Percentiles rank a stretch among this genome's conserved stretches.
Evolutionary conservation across 2,888 invertebrate species (phyloP).

Genomic region (Chaetogeoica ovagalla): DNA sequence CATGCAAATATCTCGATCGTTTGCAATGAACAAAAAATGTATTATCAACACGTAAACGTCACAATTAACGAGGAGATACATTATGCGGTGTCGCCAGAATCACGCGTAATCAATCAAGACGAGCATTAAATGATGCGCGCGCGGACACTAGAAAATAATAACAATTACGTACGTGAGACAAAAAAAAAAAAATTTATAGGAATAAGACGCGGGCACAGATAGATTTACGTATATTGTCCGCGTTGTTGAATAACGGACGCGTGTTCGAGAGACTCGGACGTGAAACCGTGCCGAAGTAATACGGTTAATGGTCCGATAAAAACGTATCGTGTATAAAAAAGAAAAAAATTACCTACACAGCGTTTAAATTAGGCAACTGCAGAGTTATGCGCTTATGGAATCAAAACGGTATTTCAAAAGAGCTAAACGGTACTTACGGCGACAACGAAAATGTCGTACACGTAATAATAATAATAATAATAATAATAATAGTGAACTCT

Average conservation of each 20-base stretch:
- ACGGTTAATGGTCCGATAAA: slow-evolving; percentile 15
- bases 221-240: neutral
- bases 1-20: slow-evolving; percentile 4
- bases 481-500: too few relatives aligned
- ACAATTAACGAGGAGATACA: slow-evolving; percentile 8
- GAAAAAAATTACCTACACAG: too few relatives aligned
- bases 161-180: neutral
- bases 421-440: too few relatives aligned
- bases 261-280: neutral
- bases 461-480: too few relatives aligned
- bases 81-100: slow-evolving; percentile 20
- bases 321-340: neutral
- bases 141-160: neutral
- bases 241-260: slow-evolving; percentile 30
- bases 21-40: slow-evolving; percentile 28
- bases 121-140: slow-evolving; percentile 20
- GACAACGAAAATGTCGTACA: too few relatives aligned
- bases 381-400: neutral
- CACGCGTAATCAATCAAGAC: slow-evolving; percentile 31
- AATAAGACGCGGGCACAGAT: neutral
- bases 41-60: neutral
- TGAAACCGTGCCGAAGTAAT: slow-evolving; percentile 10
- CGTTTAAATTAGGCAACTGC: slow-evolving; percentile 26
- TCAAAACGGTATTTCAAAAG: too few relatives aligned
- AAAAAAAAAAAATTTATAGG: neutral